Evolutionary conservation across 1,140 invertebrate species (phyloP).

Genomic region (Maconellicoccus hirsutus): DNA sequence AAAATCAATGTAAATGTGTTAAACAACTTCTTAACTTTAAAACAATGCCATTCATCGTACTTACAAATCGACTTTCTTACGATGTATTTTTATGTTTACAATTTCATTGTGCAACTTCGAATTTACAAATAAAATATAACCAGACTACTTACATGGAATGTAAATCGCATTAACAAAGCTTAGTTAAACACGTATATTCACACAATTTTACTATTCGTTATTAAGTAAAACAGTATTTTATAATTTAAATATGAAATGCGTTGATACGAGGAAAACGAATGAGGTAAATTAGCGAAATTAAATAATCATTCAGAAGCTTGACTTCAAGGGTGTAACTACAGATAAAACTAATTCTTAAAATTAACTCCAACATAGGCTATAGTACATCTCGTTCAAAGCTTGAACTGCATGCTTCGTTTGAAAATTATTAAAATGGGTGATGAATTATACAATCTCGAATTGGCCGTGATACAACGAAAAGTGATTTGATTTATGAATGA

Average conservation of each 20-base stretch:
- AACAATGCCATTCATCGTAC: conserved; percentile 4
- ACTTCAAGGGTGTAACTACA: neutral
- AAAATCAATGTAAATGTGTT: conserved; percentile 10
- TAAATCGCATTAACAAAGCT: neutral
- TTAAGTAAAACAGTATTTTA: neutral
- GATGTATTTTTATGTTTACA: neutral
- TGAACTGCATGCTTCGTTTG: neutral
- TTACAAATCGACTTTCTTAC: neutral
- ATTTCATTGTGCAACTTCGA: neutral
- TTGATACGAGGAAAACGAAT: neutral
- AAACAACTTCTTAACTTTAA: neutral
- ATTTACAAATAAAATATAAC: neutral
- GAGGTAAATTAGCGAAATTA: neutral
- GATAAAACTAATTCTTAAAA: conserved; percentile 8
- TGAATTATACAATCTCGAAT: too few species aligned
- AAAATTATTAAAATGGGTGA: neutral
- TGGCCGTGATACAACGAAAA: too few species aligned
- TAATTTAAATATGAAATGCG: neutral
- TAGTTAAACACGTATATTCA: neutral
- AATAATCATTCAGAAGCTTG: neutral
- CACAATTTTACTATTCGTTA: conserved; percentile 11
- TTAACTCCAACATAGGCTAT: neutral
- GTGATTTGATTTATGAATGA: too few species aligned
- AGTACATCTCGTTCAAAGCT: neutral
- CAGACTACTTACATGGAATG: neutral